Evolutionary conservation across 2,888 invertebrate species (phyloP).

Genomic region (Nomada goodeniana): DNA sequence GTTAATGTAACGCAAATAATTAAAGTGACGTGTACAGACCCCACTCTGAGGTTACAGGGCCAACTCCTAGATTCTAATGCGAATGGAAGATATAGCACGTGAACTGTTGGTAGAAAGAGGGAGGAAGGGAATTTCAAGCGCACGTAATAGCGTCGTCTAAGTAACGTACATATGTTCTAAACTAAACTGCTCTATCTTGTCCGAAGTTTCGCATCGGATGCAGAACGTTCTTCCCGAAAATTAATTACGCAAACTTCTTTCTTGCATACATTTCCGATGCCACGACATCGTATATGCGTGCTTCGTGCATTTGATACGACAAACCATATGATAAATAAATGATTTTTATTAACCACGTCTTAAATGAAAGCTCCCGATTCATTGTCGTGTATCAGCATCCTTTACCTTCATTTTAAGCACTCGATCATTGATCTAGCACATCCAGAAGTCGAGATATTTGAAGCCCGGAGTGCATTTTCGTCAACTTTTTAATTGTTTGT

Average conservation of each 20-base stretch:
- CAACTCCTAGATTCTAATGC: slow-evolving; percentile 60
- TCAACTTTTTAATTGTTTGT: no score
- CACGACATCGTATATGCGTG: background rate
- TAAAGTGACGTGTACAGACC: slow-evolving; percentile 68
- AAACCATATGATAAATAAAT: no score
- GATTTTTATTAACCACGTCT: no score
- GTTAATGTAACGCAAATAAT: slow-evolving; percentile 71
- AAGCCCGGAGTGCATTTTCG: no score
- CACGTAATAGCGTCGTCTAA: slow-evolving; percentile 47
- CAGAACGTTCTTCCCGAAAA: background rate
- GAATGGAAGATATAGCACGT: slow-evolving; percentile 49
- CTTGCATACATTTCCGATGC: background rate
- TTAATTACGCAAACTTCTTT: slow-evolving; percentile 1
- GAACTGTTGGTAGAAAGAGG: slow-evolving; percentile 21
- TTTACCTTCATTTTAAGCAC: no score
- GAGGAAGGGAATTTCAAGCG: slow-evolving; percentile 38
- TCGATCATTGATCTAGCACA: no score
- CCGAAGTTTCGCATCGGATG: slow-evolving; percentile 15
- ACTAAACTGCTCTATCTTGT: slow-evolving; percentile 52
- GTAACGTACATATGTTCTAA: slow-evolving; percentile 40
- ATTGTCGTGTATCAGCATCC: no score
- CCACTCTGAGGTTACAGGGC: slow-evolving; percentile 45
- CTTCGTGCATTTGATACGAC: background rate
- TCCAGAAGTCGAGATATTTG: no score
- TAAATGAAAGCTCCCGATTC: no score